Conservation (phyloP, 2,797 vertebrate genomes). For the Enteromius fasciolatus region DNA sequence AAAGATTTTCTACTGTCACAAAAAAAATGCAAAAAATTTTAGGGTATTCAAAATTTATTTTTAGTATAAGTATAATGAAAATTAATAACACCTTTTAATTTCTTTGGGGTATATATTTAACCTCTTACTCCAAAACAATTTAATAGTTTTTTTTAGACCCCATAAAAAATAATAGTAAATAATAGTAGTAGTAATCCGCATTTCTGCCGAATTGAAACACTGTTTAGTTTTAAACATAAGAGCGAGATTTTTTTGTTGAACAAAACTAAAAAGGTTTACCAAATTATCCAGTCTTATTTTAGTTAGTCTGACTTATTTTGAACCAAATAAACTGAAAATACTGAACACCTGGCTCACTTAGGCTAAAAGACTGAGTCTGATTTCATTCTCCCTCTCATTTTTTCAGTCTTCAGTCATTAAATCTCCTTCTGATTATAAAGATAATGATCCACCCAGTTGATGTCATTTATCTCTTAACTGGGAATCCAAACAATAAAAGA, state of each 20-base stretch:
- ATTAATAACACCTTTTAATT: not conserved
- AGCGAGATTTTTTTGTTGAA: too few relatives aligned
- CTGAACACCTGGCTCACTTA: too few relatives aligned
- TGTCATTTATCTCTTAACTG: constrained; percentile 9
- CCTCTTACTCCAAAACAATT: not conserved
- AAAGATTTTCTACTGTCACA: not conserved
- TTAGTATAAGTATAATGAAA: not conserved
- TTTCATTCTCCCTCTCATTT: constrained; percentile 10
- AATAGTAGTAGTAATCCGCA: not conserved
- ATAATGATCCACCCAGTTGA: constrained; percentile 1
- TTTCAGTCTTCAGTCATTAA: not conserved
- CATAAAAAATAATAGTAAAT: not conserved
- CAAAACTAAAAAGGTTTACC: too few relatives aligned
- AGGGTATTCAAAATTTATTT: too few relatives aligned
- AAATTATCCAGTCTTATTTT: too few relatives aligned
- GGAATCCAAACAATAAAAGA: not conserved
- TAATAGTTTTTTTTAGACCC: not conserved
- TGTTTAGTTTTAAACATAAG: too few relatives aligned
- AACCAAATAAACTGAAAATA: too few relatives aligned
- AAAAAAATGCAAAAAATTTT: not conserved
- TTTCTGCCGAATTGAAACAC: too few relatives aligned
- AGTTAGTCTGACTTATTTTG: too few relatives aligned
- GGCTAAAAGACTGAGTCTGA: not conserved
- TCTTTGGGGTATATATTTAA: not conserved
- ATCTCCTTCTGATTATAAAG: not conserved